Evolutionary conservation across 2,113 vertebrate genomes (phyloP).

Genomic region (Dissostichus mawsoni): DNA sequence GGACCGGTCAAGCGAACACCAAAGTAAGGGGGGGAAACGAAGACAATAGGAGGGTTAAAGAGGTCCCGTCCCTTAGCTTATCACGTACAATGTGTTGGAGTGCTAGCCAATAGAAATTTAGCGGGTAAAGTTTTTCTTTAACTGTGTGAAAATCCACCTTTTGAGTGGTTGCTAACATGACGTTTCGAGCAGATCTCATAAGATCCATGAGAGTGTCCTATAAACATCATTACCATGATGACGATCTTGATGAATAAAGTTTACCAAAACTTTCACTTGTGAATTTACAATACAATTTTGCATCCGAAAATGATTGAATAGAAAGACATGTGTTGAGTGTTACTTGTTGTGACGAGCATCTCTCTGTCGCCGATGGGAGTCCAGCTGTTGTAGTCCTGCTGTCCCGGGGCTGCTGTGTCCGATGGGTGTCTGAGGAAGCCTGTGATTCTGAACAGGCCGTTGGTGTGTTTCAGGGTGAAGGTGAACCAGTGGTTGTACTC

Average conservation of each 20-base stretch:
- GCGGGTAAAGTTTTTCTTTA: no score
- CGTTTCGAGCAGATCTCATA: no score
- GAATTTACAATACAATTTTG: neutral
- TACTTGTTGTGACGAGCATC: conserved; percentile 75
- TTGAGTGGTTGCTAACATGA: no score
- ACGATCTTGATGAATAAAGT: neutral
- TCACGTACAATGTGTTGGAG: no score
- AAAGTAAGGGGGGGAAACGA: no score
- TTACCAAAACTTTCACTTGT: no score
- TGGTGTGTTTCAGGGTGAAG: conserved; percentile 70
- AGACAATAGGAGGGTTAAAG: no score
- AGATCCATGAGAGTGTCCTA: no score
- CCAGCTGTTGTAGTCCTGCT: conserved; percentile 51
- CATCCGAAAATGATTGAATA: neutral
- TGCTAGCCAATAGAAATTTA: no score
- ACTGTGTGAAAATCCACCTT: no score
- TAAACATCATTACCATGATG: neutral
- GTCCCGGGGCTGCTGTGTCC: conserved; percentile 10
- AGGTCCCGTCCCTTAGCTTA: no score
- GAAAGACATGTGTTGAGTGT: neutral
- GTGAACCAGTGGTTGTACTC: conserved; percentile 79
- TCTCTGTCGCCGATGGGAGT: conserved; percentile 69
- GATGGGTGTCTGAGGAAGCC: conserved; percentile 78
- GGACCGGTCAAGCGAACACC: no score
- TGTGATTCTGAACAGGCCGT: conserved; percentile 60